Evolutionary conservation across 1,140 invertebrate genomes (phyloP), one percentile per base, ranked within the genome.

Genomic region (Drosophila baimaii): DNA sequence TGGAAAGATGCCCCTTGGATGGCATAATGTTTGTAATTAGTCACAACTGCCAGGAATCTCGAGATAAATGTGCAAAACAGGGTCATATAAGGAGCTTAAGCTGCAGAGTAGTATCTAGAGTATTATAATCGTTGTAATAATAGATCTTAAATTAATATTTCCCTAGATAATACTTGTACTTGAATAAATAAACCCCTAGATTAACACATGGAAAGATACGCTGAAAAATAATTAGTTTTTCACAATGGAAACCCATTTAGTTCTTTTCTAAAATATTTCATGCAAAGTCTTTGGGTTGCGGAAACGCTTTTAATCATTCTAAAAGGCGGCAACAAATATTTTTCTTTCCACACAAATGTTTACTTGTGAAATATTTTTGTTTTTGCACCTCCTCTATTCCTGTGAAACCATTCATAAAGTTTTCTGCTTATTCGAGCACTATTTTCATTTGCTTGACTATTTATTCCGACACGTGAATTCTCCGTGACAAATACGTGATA

Each of bases 391-490:
- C 66, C 41, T 68, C 21, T 19, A 9, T 21, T 66, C n/a, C 25
- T 39, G 49, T 17, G 37, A 19, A 70, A n/a, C 19, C 44, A 73
- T 51, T 73, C 31, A 73, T 44, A 61, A 72, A 72, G 44, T 73
- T 61, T 25, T 52, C 37, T 31, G 43, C 23, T 72, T 73, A 35
- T 61, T 73, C 31, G 19, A 44, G 37, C 31, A 29, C 29, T 27
- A 39, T 37, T 56, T 56, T 33, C 43, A 55, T 72, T 59, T 63
- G 13, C 29, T 23, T 33, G 41, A 39, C 57, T 63, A 68, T 68
- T 64, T 68, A 62, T 64, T 71, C 21, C 66, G 44, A 73, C 69
- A 71, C 69, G 69, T 71, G 69, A 71, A 71, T 71, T 71, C 33
- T 35, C 39, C 57, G 39, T 73, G 70, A 73, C 69, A 73, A 73